phyloP scores from a whole-genome alignment of 2,113 vertebrate species.

The Mixornis gularis region DNA sequence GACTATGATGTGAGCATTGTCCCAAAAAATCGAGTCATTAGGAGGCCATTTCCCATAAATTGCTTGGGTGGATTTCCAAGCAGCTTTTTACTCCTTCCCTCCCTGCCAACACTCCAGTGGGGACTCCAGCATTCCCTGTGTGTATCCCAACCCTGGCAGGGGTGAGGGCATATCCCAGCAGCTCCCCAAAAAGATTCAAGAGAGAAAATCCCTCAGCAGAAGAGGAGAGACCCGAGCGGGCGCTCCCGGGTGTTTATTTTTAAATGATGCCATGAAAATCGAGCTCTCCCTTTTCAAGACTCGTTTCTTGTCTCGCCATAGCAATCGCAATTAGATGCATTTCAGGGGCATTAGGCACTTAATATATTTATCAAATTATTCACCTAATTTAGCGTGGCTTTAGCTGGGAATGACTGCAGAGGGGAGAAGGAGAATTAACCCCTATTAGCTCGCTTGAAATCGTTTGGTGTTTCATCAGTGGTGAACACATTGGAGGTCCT shows the following conservation, averaged over 20 bases:
- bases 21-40: not conserved
- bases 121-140: not conserved
- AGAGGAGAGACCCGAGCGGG: not conserved
- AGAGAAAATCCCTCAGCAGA: not conserved
- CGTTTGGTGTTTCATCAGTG: not conserved
- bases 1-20: not conserved
- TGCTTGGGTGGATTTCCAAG: not conserved
- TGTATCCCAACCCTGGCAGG: rapidly evolving
- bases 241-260: not conserved
- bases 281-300: not conserved
- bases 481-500: not conserved
- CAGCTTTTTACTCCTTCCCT: not conserved
- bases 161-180: not conserved
- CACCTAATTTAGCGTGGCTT: conserved; percentile 11
- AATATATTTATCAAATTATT: conserved; percentile 58
- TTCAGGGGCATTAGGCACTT: conserved; percentile 51
- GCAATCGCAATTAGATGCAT: conserved; percentile 52
- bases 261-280: not conserved
- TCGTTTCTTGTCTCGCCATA: conserved; percentile 19
- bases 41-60: not conserved
- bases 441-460: not conserved
- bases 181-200: not conserved
- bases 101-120: not conserved
- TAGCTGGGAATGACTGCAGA: not conserved
- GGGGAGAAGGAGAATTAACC: not conserved